phyloP scores from a whole-genome alignment of 2,797 vertebrate species.

The Crax fasciolata region DNA sequence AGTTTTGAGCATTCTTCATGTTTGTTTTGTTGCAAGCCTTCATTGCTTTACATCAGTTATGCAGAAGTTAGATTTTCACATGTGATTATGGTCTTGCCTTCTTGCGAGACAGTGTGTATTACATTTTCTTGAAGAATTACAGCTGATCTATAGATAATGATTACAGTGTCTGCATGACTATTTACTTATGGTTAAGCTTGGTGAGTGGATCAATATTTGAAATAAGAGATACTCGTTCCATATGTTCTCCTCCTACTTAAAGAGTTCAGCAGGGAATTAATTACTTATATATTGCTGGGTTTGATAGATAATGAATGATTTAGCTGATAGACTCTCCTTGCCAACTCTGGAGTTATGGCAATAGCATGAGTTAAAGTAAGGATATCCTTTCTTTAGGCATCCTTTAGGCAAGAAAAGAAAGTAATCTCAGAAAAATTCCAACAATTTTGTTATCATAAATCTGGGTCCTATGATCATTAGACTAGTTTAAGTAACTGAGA shows the following conservation, averaged over 20 bases:
- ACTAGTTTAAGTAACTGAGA: not conserved
- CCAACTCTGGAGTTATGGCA: not conserved
- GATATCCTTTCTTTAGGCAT: too few species aligned
- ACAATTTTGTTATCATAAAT: not conserved
- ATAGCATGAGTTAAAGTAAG: not conserved
- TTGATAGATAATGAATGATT: constrained; percentile 16
- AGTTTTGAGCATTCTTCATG: not conserved
- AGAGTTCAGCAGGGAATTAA: not conserved
- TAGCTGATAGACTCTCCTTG: not conserved
- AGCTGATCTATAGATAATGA: not conserved
- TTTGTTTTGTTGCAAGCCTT: constrained; percentile 6
- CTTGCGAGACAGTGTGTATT: not conserved
- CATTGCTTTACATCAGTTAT: not conserved
- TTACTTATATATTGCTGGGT: not conserved
- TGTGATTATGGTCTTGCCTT: not conserved
- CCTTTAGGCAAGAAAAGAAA: not conserved
- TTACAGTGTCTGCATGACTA: not conserved
- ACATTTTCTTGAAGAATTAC: not conserved
- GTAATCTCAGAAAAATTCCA: not conserved
- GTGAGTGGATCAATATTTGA: constrained; percentile 45
- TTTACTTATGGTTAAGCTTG: constrained; percentile 3
- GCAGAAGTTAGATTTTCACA: not conserved
- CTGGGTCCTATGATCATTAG: not conserved
- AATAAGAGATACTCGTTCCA: not conserved
- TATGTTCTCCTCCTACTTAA: not conserved